A percentile compares a stretch with the other conserved stretches of the same genome.
These are phyloP conservation scores for Microchrysa polita DNA, from an alignment of 2,888 invertebrate genomes.

Conservation along the genomic window DNA sequence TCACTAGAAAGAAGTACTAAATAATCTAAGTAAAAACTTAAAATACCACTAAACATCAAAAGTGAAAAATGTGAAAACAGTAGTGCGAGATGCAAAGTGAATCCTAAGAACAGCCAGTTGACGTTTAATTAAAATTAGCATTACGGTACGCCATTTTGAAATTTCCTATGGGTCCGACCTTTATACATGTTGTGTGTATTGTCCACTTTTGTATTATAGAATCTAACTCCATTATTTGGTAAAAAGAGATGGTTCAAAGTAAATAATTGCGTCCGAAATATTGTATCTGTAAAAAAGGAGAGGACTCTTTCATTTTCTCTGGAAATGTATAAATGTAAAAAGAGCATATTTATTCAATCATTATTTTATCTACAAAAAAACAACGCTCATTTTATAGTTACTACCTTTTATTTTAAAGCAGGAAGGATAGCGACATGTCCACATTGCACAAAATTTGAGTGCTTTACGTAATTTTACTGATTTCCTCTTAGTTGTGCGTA, in stretches of 20 bases:
- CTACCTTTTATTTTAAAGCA: too few relatives aligned
- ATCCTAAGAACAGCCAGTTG: not conserved
- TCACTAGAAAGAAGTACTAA: slow-evolving; percentile 8
- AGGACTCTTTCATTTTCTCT: not conserved
- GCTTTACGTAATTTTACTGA: too few relatives aligned
- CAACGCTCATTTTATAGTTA: too few relatives aligned
- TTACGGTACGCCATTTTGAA: not conserved
- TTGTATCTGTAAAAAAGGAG: not conserved
- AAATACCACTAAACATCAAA: slow-evolving; percentile 9
- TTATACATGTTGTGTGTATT: not conserved
- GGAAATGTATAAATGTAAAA: too few relatives aligned
- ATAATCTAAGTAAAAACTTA: not conserved
- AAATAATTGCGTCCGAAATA: slow-evolving; percentile 7
- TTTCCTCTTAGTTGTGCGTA: too few relatives aligned
- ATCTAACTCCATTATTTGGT: too few relatives aligned
- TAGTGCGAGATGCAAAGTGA: not conserved
- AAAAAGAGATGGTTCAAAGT: not conserved
- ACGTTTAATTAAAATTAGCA: not conserved
- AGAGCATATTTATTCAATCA: too few relatives aligned
- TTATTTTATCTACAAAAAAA: too few relatives aligned
- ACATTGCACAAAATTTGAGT: too few relatives aligned
- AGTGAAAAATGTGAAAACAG: not conserved
- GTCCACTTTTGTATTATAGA: too few relatives aligned
- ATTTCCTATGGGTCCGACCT: not conserved
- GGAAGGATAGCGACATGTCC: too few relatives aligned